Evolutionary conservation across 64 coral and sea anemone species (phyloP), one percentile per base, ranked within the genome.

Genomic region (Exaiptasia diaphana): DNA sequence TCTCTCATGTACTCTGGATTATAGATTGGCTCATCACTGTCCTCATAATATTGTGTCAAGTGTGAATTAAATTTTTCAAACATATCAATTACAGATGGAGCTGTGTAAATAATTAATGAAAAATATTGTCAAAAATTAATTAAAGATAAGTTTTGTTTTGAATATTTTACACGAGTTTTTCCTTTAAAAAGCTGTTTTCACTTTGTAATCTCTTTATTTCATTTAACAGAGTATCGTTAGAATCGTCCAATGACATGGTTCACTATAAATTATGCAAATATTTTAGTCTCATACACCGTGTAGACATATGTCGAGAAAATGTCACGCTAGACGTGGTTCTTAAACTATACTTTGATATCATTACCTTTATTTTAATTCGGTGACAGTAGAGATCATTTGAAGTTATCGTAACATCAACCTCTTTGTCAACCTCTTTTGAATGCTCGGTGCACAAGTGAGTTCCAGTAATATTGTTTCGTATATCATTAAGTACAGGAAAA

Each of bases 121-220:
- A 29, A 60, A 29, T 29, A 60, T 60, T 60, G n/a, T n/a, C n/a
- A 60, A 29, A 60, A 60, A 29, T 28, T 26, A 60, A 60, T 28
- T 60, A 60, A 60, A 60, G 25, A 60, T 29, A 60, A 28, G 56
- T 22, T 60, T 28, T 28, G 32, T 60, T 28, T 60, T 54, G 24
- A 28, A 29, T 60, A 28, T 60, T 60, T 60, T 28, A 22, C 56
- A 18, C 25, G 32, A 60, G 14, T 29, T 60, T 60, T 3, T 60
- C 14, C 56, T 60, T 60, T 60, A 60, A 60, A 28, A 60, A 60
- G 32, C 56, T 60, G 56, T 60, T 60, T 60, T 60, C 21, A 60
- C 32, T 13, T 60, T 60, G 56, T 60, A 60, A 60, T 29, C 5
- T 60, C 56, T 60, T 60, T 29, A 60, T 29, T 60, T 60, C 5